Conservation (phyloP, 2,113 vertebrate species). For the Hyperopisus bebe region DNA sequence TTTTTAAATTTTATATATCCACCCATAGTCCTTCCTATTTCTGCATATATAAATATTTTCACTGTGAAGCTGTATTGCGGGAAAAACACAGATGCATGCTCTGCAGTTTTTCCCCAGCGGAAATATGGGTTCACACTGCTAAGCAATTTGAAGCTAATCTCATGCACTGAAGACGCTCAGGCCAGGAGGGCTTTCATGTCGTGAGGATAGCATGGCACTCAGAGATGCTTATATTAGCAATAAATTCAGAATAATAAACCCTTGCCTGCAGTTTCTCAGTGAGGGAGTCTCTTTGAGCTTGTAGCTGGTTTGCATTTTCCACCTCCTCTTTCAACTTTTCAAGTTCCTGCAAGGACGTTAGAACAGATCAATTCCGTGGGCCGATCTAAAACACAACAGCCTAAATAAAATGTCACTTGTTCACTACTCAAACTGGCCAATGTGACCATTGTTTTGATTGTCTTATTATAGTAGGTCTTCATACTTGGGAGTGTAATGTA, state of each 20-base stretch:
- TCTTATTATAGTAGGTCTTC: not conserved
- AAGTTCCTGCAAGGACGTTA: constrained; percentile 72
- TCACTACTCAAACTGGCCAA: not conserved
- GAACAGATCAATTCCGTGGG: not conserved
- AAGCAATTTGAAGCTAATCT: not conserved
- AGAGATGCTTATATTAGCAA: not conserved
- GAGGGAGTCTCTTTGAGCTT: constrained; percentile 76
- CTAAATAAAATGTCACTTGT: not conserved
- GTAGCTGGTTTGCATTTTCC: constrained; percentile 79
- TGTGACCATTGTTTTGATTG: not conserved
- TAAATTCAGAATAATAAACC: not conserved
- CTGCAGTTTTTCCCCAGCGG: not conserved
- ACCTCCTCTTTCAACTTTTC: constrained; percentile 87
- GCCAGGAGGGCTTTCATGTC: not conserved
- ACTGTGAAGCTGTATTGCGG: not conserved
- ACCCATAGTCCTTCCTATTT: not conserved
- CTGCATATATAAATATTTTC: not conserved
- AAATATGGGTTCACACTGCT: not conserved
- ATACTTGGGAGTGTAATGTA: not conserved
- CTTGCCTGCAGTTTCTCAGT: constrained; percentile 80
- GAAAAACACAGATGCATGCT: not conserved
- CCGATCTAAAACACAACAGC: not conserved
- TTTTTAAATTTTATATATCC: not conserved
- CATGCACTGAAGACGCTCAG: not conserved
- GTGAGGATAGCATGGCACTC: not conserved